A percentile compares a stretch with the other conserved stretches of the same genome.
Evolutionary conservation across 2,797 vertebrate species (phyloP).

Genomic region (Morus bassanus): DNA sequence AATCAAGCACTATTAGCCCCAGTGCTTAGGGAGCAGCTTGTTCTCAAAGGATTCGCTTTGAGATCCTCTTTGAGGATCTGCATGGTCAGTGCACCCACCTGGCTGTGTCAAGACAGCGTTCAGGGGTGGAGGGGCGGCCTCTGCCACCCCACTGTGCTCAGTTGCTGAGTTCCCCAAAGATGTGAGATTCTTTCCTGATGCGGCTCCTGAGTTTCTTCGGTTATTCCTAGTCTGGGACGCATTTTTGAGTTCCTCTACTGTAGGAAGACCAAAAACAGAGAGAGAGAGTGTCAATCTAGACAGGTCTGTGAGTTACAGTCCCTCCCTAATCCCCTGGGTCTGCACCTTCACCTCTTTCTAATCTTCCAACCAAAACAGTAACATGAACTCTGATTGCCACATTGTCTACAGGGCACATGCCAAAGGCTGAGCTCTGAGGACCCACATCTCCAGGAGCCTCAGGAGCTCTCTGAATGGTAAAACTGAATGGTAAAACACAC

Average conservation of each 20-base stretch:
- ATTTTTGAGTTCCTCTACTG: constrained; percentile 75
- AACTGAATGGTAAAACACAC: neutral
- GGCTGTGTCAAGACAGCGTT: neutral
- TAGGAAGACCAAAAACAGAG: neutral
- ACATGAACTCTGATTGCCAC: neutral
- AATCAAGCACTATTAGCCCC: neutral
- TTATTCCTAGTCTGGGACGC: constrained; percentile 42
- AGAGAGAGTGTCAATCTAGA: neutral
- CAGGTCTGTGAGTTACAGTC: neutral
- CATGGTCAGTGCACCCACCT: constrained; percentile 26
- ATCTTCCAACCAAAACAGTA: neutral
- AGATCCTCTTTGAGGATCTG: too few species aligned
- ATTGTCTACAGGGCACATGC: accelerated
- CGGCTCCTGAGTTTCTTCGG: neutral
- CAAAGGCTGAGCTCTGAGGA: neutral
- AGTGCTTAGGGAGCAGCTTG: neutral
- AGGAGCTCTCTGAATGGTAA: neutral
- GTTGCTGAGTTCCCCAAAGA: neutral
- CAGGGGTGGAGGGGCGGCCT: neutral
- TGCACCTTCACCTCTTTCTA: neutral
- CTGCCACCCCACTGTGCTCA: neutral
- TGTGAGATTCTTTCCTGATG: neutral
- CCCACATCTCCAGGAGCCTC: neutral
- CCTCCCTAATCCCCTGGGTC: neutral
- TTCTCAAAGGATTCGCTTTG: neutral